A percentile compares a stretch with the other conserved stretches of the same genome.
These are phyloP conservation scores for Alexandromys fortis DNA, from an alignment of 2,113 vertebrate species.

Conservation along the genomic window DNA sequence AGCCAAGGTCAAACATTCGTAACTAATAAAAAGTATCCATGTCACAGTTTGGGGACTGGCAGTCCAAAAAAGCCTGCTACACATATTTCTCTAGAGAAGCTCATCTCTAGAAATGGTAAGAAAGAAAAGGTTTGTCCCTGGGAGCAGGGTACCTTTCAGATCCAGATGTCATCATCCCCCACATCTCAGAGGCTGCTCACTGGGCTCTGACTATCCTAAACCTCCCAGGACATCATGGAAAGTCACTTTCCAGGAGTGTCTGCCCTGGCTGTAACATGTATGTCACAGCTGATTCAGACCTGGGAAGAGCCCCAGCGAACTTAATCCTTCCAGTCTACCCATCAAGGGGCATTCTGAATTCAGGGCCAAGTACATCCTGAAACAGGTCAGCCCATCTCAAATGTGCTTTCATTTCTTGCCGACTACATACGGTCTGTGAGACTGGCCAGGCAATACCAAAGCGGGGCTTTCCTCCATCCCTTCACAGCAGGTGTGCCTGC, in stretches of 20 bases:
- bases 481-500: conserved; percentile 59
- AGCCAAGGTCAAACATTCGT: neutral
- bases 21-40: neutral
- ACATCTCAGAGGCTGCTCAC: neutral
- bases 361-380: conserved; percentile 31
- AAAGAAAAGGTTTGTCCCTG: neutral
- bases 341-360: neutral
- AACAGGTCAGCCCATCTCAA: conserved; percentile 53
- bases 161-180: no score
- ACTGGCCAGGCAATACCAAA: conserved; percentile 61
- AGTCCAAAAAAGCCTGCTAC: neutral
- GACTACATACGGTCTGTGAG: conserved; percentile 71
- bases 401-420: conserved; percentile 39
- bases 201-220: neutral
- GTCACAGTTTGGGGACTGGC: neutral
- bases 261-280: neutral
- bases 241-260: neutral
- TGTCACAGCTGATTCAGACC: neutral
- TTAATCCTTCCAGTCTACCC: neutral
- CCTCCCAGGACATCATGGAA: neutral
- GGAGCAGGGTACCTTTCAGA: neutral
- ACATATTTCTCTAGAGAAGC: neutral
- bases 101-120: neutral
- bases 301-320: no score
- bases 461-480: conserved; percentile 37